phyloP scores from a whole-genome alignment of 1,140 invertebrate species.

The Thereuonema tuberculata region DNA sequence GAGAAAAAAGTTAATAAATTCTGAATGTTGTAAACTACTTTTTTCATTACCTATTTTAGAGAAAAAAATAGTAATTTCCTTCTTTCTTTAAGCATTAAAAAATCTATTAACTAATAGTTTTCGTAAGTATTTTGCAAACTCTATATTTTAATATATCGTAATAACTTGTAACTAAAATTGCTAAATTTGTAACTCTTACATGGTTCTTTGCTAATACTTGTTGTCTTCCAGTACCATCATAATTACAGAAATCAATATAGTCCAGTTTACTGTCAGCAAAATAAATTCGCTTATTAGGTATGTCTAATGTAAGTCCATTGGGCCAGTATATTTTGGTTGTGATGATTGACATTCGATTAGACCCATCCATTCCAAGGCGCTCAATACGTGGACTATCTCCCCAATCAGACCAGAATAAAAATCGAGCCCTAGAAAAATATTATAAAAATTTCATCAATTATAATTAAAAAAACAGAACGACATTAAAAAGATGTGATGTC shows the following conservation, averaged over 20 bases:
- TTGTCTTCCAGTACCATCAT: conserved; percentile 78
- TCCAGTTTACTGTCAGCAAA: conserved; percentile 96
- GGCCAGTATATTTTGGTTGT: conserved; percentile 97
- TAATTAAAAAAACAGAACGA: neutral
- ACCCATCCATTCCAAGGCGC: conserved; percentile 88
- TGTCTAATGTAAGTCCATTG: conserved; percentile 88
- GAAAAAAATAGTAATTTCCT: too few species aligned
- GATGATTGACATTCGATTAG: conserved; percentile 69
- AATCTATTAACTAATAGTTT: too few species aligned
- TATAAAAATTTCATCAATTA: neutral
- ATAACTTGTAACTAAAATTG: too few species aligned
- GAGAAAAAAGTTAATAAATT: too few species aligned
- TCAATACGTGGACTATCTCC: conserved; percentile 94
- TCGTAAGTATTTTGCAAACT: too few species aligned
- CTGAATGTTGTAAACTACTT: too few species aligned
- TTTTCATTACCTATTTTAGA: too few species aligned
- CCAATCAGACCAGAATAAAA: conserved; percentile 97
- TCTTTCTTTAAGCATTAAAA: too few species aligned
- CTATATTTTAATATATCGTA: too few species aligned
- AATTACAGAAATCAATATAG: conserved; percentile 96
- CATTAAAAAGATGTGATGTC: too few species aligned
- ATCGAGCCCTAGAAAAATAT: conserved; percentile 42
- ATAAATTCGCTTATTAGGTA: conserved; percentile 83
- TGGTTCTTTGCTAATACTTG: conserved; percentile 44
- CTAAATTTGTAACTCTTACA: too few species aligned